phyloP scores from a whole-genome alignment of 2,888 invertebrate genomes.

The Xestia xanthographa region DNA sequence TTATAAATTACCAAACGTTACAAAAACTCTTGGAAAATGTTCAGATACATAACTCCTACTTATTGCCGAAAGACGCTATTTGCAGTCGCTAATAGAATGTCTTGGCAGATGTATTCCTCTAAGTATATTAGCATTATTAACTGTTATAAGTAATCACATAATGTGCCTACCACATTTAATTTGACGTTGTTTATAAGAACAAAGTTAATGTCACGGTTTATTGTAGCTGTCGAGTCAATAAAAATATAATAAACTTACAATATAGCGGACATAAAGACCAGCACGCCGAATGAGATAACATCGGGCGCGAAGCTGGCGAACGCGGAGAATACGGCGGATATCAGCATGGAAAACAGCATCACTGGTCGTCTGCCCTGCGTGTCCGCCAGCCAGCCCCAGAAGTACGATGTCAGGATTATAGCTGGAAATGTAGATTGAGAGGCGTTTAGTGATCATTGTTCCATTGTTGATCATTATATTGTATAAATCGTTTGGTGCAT shows the following conservation, averaged over 20 bases:
- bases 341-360: slow-evolving; percentile 86
- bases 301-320: slow-evolving; percentile 91
- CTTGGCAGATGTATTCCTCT: not conserved
- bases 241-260: slow-evolving; percentile 82
- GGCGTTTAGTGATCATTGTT: too few species aligned
- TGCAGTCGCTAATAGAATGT: not conserved
- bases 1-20: too few species aligned
- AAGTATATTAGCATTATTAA: too few species aligned
- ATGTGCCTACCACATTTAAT: not conserved
- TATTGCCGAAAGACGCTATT: not conserved
- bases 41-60: too few species aligned
- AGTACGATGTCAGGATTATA: slow-evolving; percentile 93
- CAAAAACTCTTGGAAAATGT: too few species aligned
- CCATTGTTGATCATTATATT: too few species aligned
- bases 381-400: slow-evolving; percentile 96
- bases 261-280: slow-evolving; percentile 92
- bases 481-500: too few species aligned
- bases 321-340: slow-evolving; percentile 89
- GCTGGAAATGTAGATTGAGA: slow-evolving; percentile 80
- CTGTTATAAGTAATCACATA: not conserved
- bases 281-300: slow-evolving; percentile 90
- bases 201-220: not conserved
- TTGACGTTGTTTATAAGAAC: not conserved
- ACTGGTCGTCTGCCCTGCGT: slow-evolving; percentile 92
- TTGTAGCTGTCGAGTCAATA: not conserved